Percentiles rank a stretch among this genome's conserved stretches.
Evolutionary conservation across 2,797 vertebrate species (phyloP).

Genomic region (Gambusia yucatana): DNA sequence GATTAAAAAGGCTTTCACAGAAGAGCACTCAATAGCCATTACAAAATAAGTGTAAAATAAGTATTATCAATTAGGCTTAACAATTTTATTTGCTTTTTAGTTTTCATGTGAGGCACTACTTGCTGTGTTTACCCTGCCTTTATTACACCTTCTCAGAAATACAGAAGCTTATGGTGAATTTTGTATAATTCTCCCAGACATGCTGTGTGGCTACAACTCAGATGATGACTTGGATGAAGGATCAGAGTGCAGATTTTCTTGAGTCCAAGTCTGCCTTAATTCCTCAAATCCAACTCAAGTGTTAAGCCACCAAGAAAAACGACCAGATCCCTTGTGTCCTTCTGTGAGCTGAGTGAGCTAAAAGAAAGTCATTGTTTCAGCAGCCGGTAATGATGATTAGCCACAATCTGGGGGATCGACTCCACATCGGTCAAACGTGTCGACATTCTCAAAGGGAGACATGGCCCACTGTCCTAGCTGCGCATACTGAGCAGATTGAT

Average conservation of each 20-base stretch:
- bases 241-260: slow-evolving; percentile 73
- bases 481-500: slow-evolving; percentile 78
- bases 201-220: slow-evolving; percentile 33
- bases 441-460: slow-evolving; percentile 79
- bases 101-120: background rate
- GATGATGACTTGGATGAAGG: slow-evolving; percentile 67
- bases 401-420: slow-evolving; percentile 83
- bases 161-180: slow-evolving; percentile 15
- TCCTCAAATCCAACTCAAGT: slow-evolving; percentile 74
- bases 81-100: background rate
- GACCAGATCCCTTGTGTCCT: slow-evolving; percentile 75
- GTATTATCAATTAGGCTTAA: background rate
- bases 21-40: background rate
- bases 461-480: slow-evolving; percentile 70
- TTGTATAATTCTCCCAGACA: slow-evolving; percentile 35
- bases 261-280: slow-evolving; percentile 72
- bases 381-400: slow-evolving; percentile 82
- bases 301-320: slow-evolving; percentile 74
- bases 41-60: background rate
- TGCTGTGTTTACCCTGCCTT: background rate
- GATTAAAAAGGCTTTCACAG: background rate
- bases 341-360: slow-evolving; percentile 76
- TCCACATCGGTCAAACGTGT: slow-evolving; percentile 84
- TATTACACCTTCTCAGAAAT: slow-evolving; percentile 18
- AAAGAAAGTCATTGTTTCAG: slow-evolving; percentile 83